Percentiles rank a stretch among this genome's conserved stretches.
Evolutionary conservation across 1,140 invertebrate species (phyloP).

Genomic region (Chlorops oryzae): DNA sequence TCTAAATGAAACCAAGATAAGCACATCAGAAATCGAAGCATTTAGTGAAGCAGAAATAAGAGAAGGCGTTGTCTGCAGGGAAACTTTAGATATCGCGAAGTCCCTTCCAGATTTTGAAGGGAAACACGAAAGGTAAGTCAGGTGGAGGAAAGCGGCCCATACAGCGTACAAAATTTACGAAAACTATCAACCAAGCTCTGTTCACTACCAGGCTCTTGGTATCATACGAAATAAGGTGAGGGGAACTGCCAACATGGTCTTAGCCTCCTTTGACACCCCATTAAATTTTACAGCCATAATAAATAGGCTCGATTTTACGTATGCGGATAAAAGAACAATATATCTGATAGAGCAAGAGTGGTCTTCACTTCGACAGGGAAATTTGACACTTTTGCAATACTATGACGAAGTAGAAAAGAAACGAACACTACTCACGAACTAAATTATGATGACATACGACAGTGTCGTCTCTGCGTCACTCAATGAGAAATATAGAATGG

Average conservation of each 20-base stretch:
- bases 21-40: not conserved
- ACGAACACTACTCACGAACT: constrained; percentile 16
- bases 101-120: not conserved
- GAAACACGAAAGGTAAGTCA: not conserved
- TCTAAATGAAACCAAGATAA: no score
- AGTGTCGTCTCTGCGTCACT: not conserved
- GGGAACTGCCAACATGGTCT: not conserved
- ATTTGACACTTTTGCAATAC: constrained; percentile 13
- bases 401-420: constrained; percentile 15
- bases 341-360: constrained; percentile 13
- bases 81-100: not conserved
- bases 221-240: constrained; percentile 10
- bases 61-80: not conserved
- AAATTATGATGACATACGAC: constrained; percentile 15
- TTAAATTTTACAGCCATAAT: constrained; percentile 12
- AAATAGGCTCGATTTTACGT: constrained; percentile 7
- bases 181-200: not conserved
- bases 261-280: constrained; percentile 7
- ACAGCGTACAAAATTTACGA: constrained; percentile 1
- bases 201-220: not conserved
- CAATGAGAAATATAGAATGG: constrained; percentile 12
- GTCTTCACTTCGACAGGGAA: constrained; percentile 5
- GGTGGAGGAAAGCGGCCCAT: constrained; percentile 1
- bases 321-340: constrained; percentile 9
- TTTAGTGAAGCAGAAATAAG: not conserved